Base-by-base conservation (phyloP, 1,140 invertebrate genomes). In the Diorhabda carinulata region DNA sequence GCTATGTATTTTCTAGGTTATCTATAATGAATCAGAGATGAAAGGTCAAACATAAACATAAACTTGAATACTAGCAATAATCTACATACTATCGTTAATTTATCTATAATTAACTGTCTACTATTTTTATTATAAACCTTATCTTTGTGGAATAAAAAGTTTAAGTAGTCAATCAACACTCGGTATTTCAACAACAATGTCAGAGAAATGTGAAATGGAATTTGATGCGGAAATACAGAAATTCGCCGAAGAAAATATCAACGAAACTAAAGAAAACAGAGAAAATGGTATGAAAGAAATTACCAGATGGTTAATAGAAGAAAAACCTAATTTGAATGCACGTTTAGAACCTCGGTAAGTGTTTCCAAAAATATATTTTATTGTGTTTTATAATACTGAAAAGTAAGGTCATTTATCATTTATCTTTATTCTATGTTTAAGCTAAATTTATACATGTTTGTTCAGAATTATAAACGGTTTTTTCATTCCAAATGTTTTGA, bases 221-320 rank as follows among this genome's bases (percentile, higher is more conserved):
- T 57, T 71, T n/a, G 8, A 57, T 40, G 67, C 69, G 0, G 47
- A 42, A 9, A 43, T 42, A n/a, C 61, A 66, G 58, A 40, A 66
- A 43, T 74, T 58, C 57, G 64, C 62, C 5, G 42, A 57, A 52
- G 61, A 66, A 25, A 44, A 52, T 66, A 52, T 75, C n/a, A 68
- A 70, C 47, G 74, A 76, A 71, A 74, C 71, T 7, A 66, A 70
- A 2, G 71, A 74, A 58, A 68, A 3, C 40, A 66, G 66, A 61
- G 43, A 60, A 5, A 41, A 57, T 1, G 63, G 62, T 45, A 8
- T 75, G 45, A n/a, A 66, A 3, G 47, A 69, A 70, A 67, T 74
- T 42, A 64, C 69, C 43, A 6, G 59, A 63, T 75, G 74, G 74
- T 43, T 61, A 41, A 61, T 6, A 7, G 58, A 59, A 47, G 7